These are phyloP conservation scores for Lagocephalus sceleratus DNA, from an alignment of 2,797 vertebrate genomes.

Conservation along the genomic window DNA sequence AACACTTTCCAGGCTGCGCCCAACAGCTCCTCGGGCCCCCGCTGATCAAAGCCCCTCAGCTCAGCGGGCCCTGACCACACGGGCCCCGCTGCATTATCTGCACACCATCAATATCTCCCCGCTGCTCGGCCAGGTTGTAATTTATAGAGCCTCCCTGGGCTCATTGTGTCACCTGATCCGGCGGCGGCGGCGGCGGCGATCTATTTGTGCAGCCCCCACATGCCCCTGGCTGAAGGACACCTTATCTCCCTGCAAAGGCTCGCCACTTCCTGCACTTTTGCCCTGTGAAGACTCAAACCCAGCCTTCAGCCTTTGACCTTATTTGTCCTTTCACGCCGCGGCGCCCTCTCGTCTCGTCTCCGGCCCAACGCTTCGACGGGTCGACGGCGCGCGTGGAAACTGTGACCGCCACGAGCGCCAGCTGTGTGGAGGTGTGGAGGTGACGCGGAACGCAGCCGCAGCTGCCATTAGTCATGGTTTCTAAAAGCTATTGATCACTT, in stretches of 20 bases:
- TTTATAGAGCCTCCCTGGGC: slow-evolving; percentile 46
- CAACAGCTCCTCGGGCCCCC: slow-evolving; percentile 3
- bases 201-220: slow-evolving; percentile 55
- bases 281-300: slow-evolving; percentile 3
- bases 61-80: slow-evolving; percentile 13
- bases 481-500: slow-evolving; percentile 55
- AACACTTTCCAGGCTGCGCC: slow-evolving; percentile 29
- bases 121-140: slow-evolving; percentile 44
- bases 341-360: neutral
- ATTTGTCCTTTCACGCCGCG: neutral
- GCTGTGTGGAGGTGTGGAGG: neutral
- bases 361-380: neutral
- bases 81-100: slow-evolving; percentile 40
- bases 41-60: slow-evolving; percentile 39
- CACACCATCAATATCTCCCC: slow-evolving; percentile 41
- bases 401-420: neutral
- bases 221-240: slow-evolving; percentile 54
- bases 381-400: neutral
- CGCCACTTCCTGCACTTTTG: slow-evolving; percentile 24
- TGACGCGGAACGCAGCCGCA: neutral
- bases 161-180: slow-evolving; percentile 63
- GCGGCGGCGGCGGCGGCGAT: slow-evolving; percentile 53
- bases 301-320: slow-evolving; percentile 4
- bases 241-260: slow-evolving; percentile 24
- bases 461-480: slow-evolving; percentile 44